phyloP scores from a whole-genome alignment of 2,113 vertebrate genomes.

The Delphinus delphis region DNA sequence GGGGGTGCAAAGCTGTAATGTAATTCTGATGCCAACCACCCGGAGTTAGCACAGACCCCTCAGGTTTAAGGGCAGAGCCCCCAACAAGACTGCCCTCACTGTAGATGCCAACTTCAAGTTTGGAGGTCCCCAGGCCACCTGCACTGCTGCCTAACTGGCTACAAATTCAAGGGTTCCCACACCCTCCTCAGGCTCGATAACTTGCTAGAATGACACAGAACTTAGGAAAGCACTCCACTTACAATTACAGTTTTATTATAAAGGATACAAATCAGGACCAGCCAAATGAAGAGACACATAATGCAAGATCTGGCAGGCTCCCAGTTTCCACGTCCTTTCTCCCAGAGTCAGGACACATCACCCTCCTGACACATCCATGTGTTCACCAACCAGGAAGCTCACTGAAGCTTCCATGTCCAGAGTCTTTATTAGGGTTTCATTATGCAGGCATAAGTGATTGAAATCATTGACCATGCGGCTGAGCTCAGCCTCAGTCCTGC shows the following conservation, averaged over 20 bases:
- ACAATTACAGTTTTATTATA: neutral
- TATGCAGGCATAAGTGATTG: neutral
- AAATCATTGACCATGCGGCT: neutral
- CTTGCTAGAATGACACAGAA: conserved; percentile 21
- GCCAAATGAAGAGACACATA: neutral
- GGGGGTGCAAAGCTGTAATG: neutral
- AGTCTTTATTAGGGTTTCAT: neutral
- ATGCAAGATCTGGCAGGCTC: neutral
- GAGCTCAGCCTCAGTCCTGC: neutral
- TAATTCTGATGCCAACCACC: neutral
- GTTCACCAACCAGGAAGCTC: neutral
- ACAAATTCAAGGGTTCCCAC: neutral
- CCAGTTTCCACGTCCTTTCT: neutral
- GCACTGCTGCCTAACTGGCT: neutral
- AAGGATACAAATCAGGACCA: neutral
- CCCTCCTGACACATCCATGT: neutral
- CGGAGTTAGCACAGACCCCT: neutral
- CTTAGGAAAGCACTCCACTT: neutral
- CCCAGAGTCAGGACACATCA: neutral
- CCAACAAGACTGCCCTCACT: neutral
- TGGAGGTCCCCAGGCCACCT: neutral
- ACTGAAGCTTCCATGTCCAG: neutral
- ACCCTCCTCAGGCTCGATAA: neutral
- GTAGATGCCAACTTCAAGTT: neutral
- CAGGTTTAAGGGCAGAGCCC: neutral